Conservation (phyloP, 1,140 invertebrate genomes). For the Nasonia vitripennis region DNA sequence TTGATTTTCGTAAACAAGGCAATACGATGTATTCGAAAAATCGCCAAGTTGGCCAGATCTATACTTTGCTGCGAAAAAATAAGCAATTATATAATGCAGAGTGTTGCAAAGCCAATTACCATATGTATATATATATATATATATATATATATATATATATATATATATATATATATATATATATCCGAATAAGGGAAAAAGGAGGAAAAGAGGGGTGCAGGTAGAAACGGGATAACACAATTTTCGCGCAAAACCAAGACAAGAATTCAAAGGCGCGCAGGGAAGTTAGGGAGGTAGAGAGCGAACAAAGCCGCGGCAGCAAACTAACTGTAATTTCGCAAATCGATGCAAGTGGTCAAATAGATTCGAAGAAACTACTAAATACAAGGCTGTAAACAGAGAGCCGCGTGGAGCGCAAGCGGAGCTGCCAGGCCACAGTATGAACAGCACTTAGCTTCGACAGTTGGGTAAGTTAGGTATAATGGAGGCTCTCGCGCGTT, state of each 20-base stretch:
- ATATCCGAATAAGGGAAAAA: not conserved
- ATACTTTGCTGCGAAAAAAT: too few relatives aligned
- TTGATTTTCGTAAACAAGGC: not conserved
- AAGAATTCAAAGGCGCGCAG: not conserved
- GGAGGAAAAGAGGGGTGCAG: not conserved
- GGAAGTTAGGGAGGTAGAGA: not conserved
- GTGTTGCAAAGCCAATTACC: not conserved
- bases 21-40: too few relatives aligned
- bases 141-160: too few relatives aligned
- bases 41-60: too few relatives aligned
- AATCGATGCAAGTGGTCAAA: conserved; percentile 7
- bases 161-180: too few relatives aligned
- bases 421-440: not conserved
- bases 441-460: conserved; percentile 19
- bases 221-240: not conserved
- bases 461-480: conserved; percentile 18
- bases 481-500: conserved; percentile 2
- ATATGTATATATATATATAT: too few relatives aligned
- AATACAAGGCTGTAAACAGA: not conserved
- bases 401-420: not conserved
- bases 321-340: conserved; percentile 1
- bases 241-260: not conserved
- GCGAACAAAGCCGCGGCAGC: not conserved
- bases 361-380: not conserved
- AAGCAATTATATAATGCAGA: not conserved